These are phyloP conservation scores for Laothoe populi DNA, from an alignment of 2,888 invertebrate species.

Conservation along the genomic window DNA sequence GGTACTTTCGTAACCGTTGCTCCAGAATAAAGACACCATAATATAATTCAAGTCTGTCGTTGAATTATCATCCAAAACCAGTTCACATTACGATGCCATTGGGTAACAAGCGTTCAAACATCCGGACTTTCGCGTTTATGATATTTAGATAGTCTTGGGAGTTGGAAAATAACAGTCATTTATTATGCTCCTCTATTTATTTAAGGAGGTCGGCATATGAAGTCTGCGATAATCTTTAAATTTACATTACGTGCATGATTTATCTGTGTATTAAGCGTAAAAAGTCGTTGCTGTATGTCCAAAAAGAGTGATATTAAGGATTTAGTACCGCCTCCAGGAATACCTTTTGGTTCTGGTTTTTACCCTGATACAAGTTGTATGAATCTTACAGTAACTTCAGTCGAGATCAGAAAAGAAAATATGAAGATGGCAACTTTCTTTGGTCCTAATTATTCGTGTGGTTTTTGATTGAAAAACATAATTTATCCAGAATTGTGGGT, in stretches of 20 bases:
- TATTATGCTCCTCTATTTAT: slow-evolving; percentile 10
- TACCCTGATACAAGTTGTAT: background rate
- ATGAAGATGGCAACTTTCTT: background rate
- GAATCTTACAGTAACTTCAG: background rate
- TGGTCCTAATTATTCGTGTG: background rate
- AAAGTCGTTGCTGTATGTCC: background rate
- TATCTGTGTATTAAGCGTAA: background rate
- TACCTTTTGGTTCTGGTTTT: background rate
- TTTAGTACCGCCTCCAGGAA: background rate
- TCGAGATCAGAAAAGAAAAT: background rate
- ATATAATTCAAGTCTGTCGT: slow-evolving; percentile 9
- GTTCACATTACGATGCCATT: slow-evolving; percentile 17
- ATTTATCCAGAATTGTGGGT: background rate
- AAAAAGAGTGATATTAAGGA: slow-evolving; percentile 3
- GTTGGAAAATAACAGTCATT: slow-evolving; percentile 19
- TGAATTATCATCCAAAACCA: slow-evolving; percentile 18
- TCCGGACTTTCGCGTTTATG: slow-evolving; percentile 16
- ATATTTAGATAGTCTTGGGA: background rate
- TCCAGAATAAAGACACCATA: slow-evolving; percentile 10
- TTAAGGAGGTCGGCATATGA: background rate
- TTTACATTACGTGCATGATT: background rate
- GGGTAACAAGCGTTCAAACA: slow-evolving; percentile 22
- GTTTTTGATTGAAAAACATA: background rate
- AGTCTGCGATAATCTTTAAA: slow-evolving; percentile 6
- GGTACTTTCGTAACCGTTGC: slow-evolving; percentile 7